Evolutionary conservation across 2,888 invertebrate species (phyloP), one percentile per base, ranked within the genome.

Genomic region (Drepana falcataria): DNA sequence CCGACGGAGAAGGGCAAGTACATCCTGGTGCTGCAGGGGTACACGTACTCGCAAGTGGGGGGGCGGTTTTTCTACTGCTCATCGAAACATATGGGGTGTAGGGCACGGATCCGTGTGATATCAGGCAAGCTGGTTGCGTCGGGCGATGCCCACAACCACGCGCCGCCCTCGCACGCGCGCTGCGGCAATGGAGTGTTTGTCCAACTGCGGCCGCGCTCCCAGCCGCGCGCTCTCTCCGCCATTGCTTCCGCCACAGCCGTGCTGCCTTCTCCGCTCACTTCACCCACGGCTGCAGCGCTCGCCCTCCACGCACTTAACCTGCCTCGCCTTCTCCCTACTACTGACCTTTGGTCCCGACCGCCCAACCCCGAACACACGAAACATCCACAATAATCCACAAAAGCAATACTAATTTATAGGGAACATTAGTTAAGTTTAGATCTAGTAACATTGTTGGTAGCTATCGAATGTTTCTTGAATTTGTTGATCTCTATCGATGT

Each of bases 1-100:
- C 91, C 89, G n/a, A 91, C 91, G 71, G 90, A 90, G 69, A 89
- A 88, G 59, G 91, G 91, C 21, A 90, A 90, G 62, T 85, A 88
- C 65, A 90, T 91, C 58, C 70, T 91, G 69, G 89, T 91, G 67
- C 79, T 91, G 60, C 80, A 82, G 47, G 91, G 91, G 49, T 91
- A 79, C 66, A 91, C 91, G 33, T 91, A 90, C 68, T 91, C 91
- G 2, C 91, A 91, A 75, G 90, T 91, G 9, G 89, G 91, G 1
- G 90, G 88, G n/a, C 71, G 91, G 57, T 90, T 89, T 68, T 91
- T 89, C 75, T 91, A 91, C 75, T 91, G 91, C 57, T 90, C 90
- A 1, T 90, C 90, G 47, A 91, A 91, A 74, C 91, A 91, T 54
- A 87, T 87, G 79, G 91, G 91, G 6, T 91, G 91, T 65, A 67